Evolutionary conservation across 2,113 vertebrate species (phyloP).

Genomic region (Laticauda laticaudata): DNA sequence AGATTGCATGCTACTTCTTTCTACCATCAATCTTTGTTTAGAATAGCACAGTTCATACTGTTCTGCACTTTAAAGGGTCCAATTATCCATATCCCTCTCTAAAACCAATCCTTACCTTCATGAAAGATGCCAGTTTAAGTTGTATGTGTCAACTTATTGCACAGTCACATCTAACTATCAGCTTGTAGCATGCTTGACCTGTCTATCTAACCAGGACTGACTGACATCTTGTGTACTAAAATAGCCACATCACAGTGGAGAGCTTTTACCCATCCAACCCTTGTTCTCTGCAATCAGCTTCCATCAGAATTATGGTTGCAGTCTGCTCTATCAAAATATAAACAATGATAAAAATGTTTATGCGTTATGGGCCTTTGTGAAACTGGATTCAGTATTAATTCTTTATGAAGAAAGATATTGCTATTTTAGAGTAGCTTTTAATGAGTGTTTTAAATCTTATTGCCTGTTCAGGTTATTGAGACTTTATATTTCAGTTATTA

Average conservation of each 20-base stretch:
- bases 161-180: background rate
- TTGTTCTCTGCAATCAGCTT: background rate
- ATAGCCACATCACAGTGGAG: background rate
- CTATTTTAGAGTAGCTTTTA: background rate
- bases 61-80: background rate
- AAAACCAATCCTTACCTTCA: background rate
- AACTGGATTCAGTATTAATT: background rate
- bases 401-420: background rate
- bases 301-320: background rate
- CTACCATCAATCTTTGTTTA: background rate
- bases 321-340: background rate
- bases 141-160: background rate
- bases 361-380: background rate
- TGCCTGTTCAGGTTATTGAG: background rate
- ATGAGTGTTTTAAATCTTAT: background rate
- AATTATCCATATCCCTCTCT: background rate
- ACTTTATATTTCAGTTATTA: background rate
- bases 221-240: background rate
- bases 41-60: background rate
- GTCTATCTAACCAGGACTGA: background rate
- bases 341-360: background rate
- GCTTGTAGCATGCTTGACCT: background rate
- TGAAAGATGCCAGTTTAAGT: background rate
- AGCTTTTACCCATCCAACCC: background rate
- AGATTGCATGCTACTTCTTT: background rate